Evolutionary conservation across 2,888 invertebrate species (phyloP).

Genomic region (Microchrysa polita): DNA sequence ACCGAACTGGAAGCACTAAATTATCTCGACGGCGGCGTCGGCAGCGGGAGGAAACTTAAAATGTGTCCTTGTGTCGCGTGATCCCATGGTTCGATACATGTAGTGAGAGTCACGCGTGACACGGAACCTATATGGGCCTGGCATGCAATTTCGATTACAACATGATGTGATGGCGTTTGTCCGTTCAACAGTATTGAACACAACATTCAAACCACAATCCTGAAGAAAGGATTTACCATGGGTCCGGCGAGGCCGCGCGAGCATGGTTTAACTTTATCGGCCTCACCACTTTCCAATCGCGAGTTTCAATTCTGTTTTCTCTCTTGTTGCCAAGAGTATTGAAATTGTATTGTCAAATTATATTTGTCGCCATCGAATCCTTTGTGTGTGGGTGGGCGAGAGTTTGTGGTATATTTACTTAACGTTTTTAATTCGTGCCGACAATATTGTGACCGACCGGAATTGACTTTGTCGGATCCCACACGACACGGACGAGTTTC

Average conservation of each 20-base stretch:
- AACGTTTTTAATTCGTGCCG: slow-evolving; percentile 28
- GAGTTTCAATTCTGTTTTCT: background rate
- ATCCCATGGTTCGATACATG: slow-evolving; percentile 33
- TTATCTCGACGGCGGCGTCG: slow-evolving; percentile 10
- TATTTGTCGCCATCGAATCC: slow-evolving; percentile 40
- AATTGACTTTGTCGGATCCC: slow-evolving; percentile 21
- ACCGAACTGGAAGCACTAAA: slow-evolving; percentile 33
- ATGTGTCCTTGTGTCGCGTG: slow-evolving; percentile 47
- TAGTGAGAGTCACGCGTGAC: slow-evolving; percentile 36
- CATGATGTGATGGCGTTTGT: slow-evolving; percentile 21
- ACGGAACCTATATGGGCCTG: slow-evolving; percentile 18
- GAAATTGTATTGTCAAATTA: slow-evolving; percentile 43
- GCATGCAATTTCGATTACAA: slow-evolving; percentile 41
- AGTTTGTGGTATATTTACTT: background rate
- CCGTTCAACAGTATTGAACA: slow-evolving; percentile 2
- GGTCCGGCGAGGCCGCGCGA: too few species aligned
- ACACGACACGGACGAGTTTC: background rate
- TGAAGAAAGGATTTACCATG: background rate
- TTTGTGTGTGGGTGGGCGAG: too few species aligned
- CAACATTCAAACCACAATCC: slow-evolving; percentile 1
- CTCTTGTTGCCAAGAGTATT: slow-evolving; percentile 28
- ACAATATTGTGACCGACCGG: slow-evolving; percentile 24
- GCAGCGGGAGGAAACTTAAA: too few species aligned
- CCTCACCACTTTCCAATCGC: too few species aligned
- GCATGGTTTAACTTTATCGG: too few species aligned